phyloP scores from a whole-genome alignment of 2,888 invertebrate genomes.

The Empis stercorea region DNA sequence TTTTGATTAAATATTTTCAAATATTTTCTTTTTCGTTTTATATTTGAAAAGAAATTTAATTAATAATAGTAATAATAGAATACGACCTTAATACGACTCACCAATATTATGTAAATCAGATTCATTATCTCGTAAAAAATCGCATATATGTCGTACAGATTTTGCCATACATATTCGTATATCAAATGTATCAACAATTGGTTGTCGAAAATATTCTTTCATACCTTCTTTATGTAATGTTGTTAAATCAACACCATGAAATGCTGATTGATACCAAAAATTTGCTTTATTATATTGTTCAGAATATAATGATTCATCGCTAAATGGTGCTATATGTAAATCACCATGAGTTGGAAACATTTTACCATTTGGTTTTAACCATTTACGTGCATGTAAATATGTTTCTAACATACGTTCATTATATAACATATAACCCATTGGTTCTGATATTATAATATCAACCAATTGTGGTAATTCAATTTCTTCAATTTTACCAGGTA shows the following conservation, averaged over 20 bases:
- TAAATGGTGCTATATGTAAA: slow-evolving; percentile 93
- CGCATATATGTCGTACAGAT: slow-evolving; percentile 83
- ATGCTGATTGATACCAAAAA: slow-evolving; percentile 97
- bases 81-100: slow-evolving; percentile 28
- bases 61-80: not conserved
- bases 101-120: slow-evolving; percentile 83
- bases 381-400: slow-evolving; percentile 96
- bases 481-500: slow-evolving; percentile 98
- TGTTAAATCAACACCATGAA: slow-evolving; percentile 94
- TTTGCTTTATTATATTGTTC: slow-evolving; percentile 98
- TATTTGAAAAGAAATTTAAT: not conserved
- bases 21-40: not conserved
- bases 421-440: slow-evolving; percentile 99
- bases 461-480: slow-evolving; percentile 90
- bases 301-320: slow-evolving; percentile 93
- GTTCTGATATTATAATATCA: slow-evolving; percentile 96
- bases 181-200: slow-evolving; percentile 97
- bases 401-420: slow-evolving; percentile 99
- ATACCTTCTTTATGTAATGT: slow-evolving; percentile 84
- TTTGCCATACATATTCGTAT: slow-evolving; percentile 93
- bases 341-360: slow-evolving; percentile 98
- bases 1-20: not conserved
- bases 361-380: slow-evolving; percentile 82
- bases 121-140: slow-evolving; percentile 86
- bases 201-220: slow-evolving; percentile 95